Base-by-base conservation (phyloP, 2,797 vertebrate genomes). In the Enteromius argenteus region DNA sequence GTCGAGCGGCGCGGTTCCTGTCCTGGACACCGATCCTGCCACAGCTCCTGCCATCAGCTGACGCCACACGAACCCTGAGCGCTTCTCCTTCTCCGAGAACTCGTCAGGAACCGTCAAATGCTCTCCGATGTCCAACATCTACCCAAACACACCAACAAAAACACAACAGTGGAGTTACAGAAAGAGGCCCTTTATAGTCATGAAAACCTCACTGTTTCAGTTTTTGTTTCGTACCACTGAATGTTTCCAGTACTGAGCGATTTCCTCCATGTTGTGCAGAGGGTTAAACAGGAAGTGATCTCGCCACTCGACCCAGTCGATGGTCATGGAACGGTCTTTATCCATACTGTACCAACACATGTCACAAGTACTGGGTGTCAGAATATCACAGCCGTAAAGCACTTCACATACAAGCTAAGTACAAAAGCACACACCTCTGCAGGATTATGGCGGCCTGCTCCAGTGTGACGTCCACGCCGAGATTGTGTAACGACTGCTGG, bases 111-210 rank as follows among this genome's bases (percentile, higher is more conserved):
- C 94, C 21, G 96, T 95, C 88, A 99, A 90, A 88, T 96, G 98
- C 81, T 99, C 98, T 14, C 98, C 98, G 66, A 98, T 97, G 88
- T 99, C 98, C 94, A 99, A 91, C 60, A 99, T 98, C 98, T 99
- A 72, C 73, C 79, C 56, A 15, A 66, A 80, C 13, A 30, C 39
- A 39, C 39, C 39, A 9, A 51, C 49, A 51, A 10, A 58, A 0
- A 23, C 62, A 66, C 8, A 37, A 1, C 19, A 37, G 39, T 5
- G 9, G 11, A 5, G 30, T 9, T 44, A 42, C 4, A 19, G 19
- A 49, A n/a, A 17, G 51, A 23, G 21, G 51, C 51, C 37, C 21
- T 56, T 9, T 14, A 51, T 7, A 21, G 56, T 2, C 11, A 62
- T 53, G 13, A 17, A 17, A 79, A 46, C 15, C 17, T 6, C 35